Percentiles rank a stretch among this genome's conserved stretches.
phyloP scores from a whole-genome alignment of 1,140 invertebrate genomes.

The Luehdorfia chinensis region DNA sequence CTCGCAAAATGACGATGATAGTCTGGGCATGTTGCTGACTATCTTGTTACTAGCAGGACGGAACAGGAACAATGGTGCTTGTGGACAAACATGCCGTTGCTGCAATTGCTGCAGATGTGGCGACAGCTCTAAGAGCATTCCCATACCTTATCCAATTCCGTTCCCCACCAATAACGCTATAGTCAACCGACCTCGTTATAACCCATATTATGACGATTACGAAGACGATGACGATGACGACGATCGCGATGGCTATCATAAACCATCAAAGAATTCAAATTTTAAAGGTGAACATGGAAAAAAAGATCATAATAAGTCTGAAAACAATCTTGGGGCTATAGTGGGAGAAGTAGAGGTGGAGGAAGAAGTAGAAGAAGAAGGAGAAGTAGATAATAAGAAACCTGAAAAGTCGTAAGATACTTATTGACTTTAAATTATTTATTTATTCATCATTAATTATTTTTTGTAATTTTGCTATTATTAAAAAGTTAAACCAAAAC shows the following conservation, averaged over 20 bases:
- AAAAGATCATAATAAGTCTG: constrained; percentile 1
- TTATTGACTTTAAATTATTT: background rate
- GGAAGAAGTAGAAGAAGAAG: constrained; percentile 4
- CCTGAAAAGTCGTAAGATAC: background rate
- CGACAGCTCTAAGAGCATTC: constrained; percentile 27
- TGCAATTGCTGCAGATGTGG: constrained; percentile 33
- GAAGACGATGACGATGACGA: constrained; percentile 19
- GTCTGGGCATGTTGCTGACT: constrained; percentile 42
- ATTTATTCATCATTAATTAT: background rate
- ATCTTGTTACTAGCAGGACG: constrained; percentile 39
- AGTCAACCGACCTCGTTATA: constrained; percentile 21
- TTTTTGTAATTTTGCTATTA: background rate
- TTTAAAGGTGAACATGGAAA: background rate
- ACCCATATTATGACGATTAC: constrained; percentile 1
- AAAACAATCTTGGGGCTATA: background rate
- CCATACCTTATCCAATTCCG: constrained; percentile 42
- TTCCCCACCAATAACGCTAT: constrained; percentile 37
- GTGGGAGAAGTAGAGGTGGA: constrained; percentile 7
- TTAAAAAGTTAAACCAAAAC: background rate
- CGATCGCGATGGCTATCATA: too few species aligned
- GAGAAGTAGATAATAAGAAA: background rate
- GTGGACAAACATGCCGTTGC: constrained; percentile 18
- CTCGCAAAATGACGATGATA: constrained; percentile 34
- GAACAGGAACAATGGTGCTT: constrained; percentile 29
- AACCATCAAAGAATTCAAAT: constrained; percentile 2